Evolutionary conservation across 2,797 vertebrate species (phyloP).

Genomic region (Amblyraja radiata): DNA sequence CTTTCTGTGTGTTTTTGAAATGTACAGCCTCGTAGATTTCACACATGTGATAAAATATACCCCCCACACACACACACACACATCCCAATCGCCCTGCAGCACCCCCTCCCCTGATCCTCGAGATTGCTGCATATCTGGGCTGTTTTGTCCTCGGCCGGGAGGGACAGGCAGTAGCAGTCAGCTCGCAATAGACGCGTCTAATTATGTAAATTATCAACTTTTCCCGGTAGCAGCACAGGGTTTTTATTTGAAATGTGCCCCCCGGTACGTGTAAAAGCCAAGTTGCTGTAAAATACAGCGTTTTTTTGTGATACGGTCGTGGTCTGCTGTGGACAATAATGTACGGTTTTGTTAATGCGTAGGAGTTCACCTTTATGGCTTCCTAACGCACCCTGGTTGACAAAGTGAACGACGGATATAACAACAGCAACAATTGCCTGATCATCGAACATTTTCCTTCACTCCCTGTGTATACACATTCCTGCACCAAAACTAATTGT

Average conservation of each 20-base stretch:
- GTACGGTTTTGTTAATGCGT: neutral
- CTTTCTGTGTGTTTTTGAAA: neutral
- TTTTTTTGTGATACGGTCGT: neutral
- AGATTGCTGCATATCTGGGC: neutral
- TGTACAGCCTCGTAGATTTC: neutral
- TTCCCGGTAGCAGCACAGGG: neutral
- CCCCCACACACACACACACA: no score
- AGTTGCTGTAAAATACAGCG: neutral
- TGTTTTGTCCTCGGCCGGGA: slow-evolving; percentile 23
- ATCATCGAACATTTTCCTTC: neutral
- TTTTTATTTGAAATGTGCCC: neutral
- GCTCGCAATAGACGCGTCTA: neutral
- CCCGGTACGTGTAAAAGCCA: neutral
- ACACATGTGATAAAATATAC: neutral
- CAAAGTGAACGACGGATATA: slow-evolving; percentile 3
- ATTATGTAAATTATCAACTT: neutral
- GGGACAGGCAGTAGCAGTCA: neutral
- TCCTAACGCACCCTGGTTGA: neutral
- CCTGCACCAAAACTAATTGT: no score
- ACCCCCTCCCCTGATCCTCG: neutral
- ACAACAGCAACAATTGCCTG: neutral
- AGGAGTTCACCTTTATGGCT: neutral
- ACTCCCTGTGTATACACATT: neutral
- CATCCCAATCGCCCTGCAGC: no score
- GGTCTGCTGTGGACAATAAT: neutral